Conservation (phyloP, 2,888 invertebrate species). For the Eupeodes luniger region DNA sequence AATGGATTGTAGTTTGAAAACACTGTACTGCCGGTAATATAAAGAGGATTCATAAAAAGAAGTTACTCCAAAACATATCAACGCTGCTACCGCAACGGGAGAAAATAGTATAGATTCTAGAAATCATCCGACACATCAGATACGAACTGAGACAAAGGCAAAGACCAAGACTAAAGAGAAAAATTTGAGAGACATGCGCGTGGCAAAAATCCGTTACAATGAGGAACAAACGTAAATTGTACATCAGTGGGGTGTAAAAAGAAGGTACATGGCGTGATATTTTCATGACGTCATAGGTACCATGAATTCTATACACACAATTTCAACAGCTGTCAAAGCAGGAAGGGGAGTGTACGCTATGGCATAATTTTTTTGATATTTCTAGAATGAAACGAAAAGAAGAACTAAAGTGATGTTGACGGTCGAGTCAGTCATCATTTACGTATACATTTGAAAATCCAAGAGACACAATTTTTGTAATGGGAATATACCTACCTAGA, state of each 20-base stretch:
- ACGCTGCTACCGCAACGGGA: not conserved
- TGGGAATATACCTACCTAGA: too few species aligned
- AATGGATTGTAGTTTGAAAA: constrained; percentile 33
- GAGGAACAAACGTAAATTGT: not conserved
- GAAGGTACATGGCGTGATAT: constrained; percentile 69
- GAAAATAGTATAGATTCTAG: constrained; percentile 28
- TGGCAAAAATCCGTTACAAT: constrained; percentile 44
- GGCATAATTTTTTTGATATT: constrained; percentile 4
- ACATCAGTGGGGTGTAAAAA: not conserved
- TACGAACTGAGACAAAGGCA: not conserved
- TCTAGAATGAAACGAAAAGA: not conserved
- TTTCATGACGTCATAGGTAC: constrained; percentile 56
- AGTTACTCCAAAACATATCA: not conserved
- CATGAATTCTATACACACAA: constrained; percentile 15
- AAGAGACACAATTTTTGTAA: constrained; percentile 8
- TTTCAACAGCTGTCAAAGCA: constrained; percentile 45
- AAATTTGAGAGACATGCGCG: constrained; percentile 54
- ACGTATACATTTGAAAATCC: not conserved
- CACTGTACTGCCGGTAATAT: constrained; percentile 71
- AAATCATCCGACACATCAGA: constrained; percentile 42
- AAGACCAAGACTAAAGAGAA: constrained; percentile 9
- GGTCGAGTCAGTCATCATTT: not conserved
- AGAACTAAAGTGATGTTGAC: constrained; percentile 44
- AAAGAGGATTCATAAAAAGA: not conserved
- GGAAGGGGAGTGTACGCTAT: not conserved